Evolutionary conservation across 2,113 vertebrate genomes (phyloP), one percentile per base, ranked within the genome.

Genomic region (Campylomormyrus tamandua): DNA sequence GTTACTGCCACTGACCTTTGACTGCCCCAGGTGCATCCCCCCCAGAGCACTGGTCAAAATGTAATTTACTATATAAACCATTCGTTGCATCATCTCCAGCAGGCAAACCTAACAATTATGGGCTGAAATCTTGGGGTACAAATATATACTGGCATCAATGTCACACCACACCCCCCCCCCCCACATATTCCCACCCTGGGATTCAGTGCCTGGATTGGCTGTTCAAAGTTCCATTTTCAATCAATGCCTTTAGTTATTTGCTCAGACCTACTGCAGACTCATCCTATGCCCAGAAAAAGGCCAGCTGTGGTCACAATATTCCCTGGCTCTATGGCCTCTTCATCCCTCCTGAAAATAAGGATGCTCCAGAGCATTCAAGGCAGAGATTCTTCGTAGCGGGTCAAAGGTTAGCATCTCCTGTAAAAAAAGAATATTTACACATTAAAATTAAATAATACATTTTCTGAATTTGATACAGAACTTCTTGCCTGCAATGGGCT

Each of bases 371-470:
- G 97, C 97, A 3, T 93, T 93, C 90, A 96, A 93, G 88, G 97
- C 97, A 19, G 97, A 98, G 93, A 97, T 97, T 88, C 97, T 94
- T 91, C 96, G 96, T 62, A 95, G 92, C 27, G 97, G 97, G 94
- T 97, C 96, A 90, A 98, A 98, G 85, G 96, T 96, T 92, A 98
- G 93, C 97, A 98, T 97, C 93, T 97, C 95, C 97, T 98, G 93
- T 90, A 89, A 56, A 90, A 39, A 91, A 17, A 91, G 10, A 53
- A 70, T 83, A 31, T 88, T n/a, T 11, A 50, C 21, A 5, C 9
- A n/a, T 48, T 50, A 7, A 21, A 86, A 35, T 7, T n/a, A 50
- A 9, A 45, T 21, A 10, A 35, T 31, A 74, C 1, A 31, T 31
- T 17, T 74, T 17, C 24, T 62, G 58, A 62, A 66, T 66, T 66